phyloP scores from a whole-genome alignment of 2,113 vertebrate species.

The Pongo abelii region DNA sequence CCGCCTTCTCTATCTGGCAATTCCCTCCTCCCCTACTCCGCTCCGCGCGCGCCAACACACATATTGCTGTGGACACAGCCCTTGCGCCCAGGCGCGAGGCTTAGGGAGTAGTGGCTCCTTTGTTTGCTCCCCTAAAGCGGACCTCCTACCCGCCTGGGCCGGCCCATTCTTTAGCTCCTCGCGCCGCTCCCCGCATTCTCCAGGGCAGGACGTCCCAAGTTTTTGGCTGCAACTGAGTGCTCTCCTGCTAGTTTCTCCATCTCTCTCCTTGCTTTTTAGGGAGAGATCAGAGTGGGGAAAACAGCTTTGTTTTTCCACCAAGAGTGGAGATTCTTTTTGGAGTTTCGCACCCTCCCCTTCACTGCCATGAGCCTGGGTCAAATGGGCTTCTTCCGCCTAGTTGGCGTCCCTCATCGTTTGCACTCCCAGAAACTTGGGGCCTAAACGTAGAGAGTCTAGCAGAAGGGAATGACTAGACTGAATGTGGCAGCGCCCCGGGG shows the following conservation, averaged over 20 bases:
- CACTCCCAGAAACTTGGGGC: background rate
- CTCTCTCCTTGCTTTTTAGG: background rate
- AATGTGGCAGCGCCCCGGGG: background rate
- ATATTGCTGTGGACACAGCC: background rate
- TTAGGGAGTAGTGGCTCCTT: background rate
- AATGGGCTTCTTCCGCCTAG: background rate
- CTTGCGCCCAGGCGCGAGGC: fast-evolving
- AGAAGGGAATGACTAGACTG: background rate
- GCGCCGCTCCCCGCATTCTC: background rate
- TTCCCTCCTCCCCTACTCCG: too few relatives aligned
- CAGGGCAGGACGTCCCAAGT: background rate
- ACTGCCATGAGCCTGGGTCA: background rate
- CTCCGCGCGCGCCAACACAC: background rate
- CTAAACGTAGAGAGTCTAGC: background rate
- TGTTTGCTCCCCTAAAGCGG: background rate
- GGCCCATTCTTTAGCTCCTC: background rate
- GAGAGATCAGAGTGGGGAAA: background rate
- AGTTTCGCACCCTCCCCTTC: slow-evolving; percentile 24
- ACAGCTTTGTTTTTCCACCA: background rate
- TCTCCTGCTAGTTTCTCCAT: background rate
- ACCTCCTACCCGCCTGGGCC: background rate
- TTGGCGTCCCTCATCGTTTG: background rate
- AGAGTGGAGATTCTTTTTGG: background rate
- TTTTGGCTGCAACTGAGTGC: background rate
- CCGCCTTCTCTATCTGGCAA: background rate